These are phyloP conservation scores for Luperina testacea DNA, from an alignment of 2,888 invertebrate species.

Conservation along the genomic window DNA sequence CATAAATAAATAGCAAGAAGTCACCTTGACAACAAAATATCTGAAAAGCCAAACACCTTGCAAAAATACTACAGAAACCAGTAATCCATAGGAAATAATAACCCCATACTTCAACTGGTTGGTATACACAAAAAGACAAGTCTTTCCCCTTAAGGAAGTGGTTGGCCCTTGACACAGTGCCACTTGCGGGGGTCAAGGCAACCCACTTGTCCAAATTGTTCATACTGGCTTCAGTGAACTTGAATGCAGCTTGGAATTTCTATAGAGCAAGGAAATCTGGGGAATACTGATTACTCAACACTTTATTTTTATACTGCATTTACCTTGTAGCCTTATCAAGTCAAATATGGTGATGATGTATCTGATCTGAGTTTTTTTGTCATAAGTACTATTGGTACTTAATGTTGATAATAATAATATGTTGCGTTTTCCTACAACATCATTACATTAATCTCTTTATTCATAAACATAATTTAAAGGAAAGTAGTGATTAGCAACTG, in stretches of 20 bases:
- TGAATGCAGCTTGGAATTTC: slow-evolving; percentile 48
- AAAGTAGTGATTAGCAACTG: no score
- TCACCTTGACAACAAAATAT: slow-evolving; percentile 21
- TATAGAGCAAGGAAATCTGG: slow-evolving; percentile 45
- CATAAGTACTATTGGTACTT: background rate
- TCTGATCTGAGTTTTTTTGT: background rate
- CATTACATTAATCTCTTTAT: background rate
- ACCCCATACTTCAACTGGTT: slow-evolving; percentile 44
- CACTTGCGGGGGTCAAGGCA: slow-evolving; percentile 69
- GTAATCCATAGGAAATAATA: slow-evolving; percentile 49
- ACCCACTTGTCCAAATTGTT: slow-evolving; percentile 64
- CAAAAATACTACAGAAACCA: slow-evolving; percentile 33
- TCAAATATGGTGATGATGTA: background rate
- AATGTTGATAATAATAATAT: background rate
- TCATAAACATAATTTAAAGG: no score
- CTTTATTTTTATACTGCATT: slow-evolving; percentile 25
- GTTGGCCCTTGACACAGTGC: slow-evolving; percentile 73
- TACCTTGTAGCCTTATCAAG: slow-evolving; percentile 17
- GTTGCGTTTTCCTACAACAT: background rate
- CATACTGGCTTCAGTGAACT: slow-evolving; percentile 50
- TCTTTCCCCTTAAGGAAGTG: slow-evolving; percentile 65
- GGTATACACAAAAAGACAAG: slow-evolving; percentile 59
- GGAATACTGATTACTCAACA: slow-evolving; percentile 25
- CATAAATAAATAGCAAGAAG: background rate
- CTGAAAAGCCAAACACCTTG: background rate